A percentile compares a stretch with the other conserved stretches of the same genome.
phyloP scores from a whole-genome alignment of 2,888 invertebrate species.

The Nephrocerus scutellatus region DNA sequence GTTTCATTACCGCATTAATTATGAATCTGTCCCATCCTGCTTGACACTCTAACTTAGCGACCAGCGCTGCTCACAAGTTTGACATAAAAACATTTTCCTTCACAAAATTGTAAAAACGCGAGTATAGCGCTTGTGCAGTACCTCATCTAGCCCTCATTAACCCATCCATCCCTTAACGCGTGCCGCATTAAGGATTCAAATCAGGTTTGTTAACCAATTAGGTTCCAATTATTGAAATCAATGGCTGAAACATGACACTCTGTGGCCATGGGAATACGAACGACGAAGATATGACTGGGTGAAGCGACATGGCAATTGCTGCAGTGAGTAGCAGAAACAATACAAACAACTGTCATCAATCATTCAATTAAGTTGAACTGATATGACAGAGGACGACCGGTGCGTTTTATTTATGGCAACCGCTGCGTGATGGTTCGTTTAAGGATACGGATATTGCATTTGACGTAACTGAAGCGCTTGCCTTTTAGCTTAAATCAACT shows the following conservation, averaged over 20 bases:
- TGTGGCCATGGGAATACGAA: conserved; percentile 18
- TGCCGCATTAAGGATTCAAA: conserved; percentile 25
- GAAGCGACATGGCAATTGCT: not conserved
- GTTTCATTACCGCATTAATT: no score
- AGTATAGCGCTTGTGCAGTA: no score
- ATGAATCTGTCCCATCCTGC: no score
- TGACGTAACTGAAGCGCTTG: not conserved
- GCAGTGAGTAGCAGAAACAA: conserved; percentile 1
- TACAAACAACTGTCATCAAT: conserved; percentile 21
- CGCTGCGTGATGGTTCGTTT: no score
- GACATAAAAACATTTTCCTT: no score
- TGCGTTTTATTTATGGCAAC: no score
- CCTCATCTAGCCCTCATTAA: no score
- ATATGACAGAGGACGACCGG: conserved; percentile 29
- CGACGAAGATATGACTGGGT: not conserved
- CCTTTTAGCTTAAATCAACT: no score
- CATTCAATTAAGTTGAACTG: conserved; percentile 21
- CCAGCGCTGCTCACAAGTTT: no score
- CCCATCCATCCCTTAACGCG: conserved; percentile 11
- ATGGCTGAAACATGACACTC: conserved; percentile 28
- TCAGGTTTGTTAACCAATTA: conserved; percentile 34
- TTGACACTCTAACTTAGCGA: no score
- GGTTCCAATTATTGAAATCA: conserved; percentile 38
- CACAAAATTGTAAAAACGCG: no score
- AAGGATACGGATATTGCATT: no score